A percentile compares a stretch with the other conserved stretches of the same genome.
These are phyloP conservation scores for Leuciscus waleckii DNA, from an alignment of 2,797 vertebrate genomes.

Conservation along the genomic window DNA sequence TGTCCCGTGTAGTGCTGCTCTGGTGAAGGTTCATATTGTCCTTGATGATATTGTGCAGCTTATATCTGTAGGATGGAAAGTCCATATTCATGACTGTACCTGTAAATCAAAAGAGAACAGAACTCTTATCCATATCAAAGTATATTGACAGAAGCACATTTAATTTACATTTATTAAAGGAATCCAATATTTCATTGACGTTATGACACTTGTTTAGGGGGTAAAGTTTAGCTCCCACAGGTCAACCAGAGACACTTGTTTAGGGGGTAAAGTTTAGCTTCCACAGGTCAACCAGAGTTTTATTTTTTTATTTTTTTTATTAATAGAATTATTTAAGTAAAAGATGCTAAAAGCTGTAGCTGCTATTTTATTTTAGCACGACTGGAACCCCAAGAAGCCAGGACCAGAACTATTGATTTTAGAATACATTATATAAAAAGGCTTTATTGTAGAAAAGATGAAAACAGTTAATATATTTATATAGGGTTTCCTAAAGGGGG, in stretches of 20 bases:
- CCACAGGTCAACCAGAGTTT: too few relatives aligned
- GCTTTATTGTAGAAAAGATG: background rate
- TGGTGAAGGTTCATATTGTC: slow-evolving; percentile 8
- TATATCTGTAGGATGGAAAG: background rate
- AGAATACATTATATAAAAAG: background rate
- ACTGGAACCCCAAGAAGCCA: background rate
- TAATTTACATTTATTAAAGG: background rate
- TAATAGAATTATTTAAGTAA: too few relatives aligned
- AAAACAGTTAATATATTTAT: background rate
- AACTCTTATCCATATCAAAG: background rate
- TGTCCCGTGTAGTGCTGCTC: background rate
- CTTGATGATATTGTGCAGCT: background rate
- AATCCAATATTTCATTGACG: background rate
- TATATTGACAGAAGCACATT: background rate
- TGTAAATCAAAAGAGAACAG: slow-evolving; percentile 56
- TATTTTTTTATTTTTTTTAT: too few relatives aligned
- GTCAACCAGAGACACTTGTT: too few relatives aligned
- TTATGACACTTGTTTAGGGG: background rate
- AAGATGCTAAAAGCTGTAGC: background rate
- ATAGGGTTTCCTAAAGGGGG: background rate
- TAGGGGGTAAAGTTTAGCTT: too few relatives aligned
- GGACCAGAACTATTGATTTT: background rate
- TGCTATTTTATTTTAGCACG: background rate
- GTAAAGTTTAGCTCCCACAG: background rate
- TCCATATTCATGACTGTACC: slow-evolving; percentile 32